Base-by-base conservation (phyloP, 2,113 vertebrate species). In the Salvelinus alpinus region DNA sequence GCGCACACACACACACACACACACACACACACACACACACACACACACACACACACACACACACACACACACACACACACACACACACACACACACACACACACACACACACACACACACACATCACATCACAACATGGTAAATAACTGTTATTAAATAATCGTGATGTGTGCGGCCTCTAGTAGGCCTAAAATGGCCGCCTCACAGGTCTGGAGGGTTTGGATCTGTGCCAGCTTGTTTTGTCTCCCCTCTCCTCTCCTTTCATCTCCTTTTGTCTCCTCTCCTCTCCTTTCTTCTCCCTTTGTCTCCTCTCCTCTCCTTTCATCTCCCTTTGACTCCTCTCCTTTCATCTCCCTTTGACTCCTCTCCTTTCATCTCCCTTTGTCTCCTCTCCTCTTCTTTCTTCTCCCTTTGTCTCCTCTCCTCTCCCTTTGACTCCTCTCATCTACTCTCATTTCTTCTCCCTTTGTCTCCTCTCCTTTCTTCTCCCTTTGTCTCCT, bases 71-170 rank as follows among this genome's bases (percentile, higher is more conserved):
- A 67, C 65, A 67, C 65, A 5, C 31, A 34, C 27, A 27, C 65
- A 20, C 65, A 67, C 65, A 67, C 27, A 31, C 65, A 67, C 18
- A 68, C 31, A 20, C 65, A 27, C 13, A 72, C 71, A 16, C 57
- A 72, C 54, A 60, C 44, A 25, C 0, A 18, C 65, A 16, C 66
- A 44, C 66, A n/a, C 3, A 12, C 38, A 60, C 66, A 78, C 77
- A 68, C 9, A 48, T 34, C 5, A 34, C 24, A 24, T 24, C 9
- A 2, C 38, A 11, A 4, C 7, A 54, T 57, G 67, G 18, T 54
- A 51, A 73, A 81, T 48, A 38, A 51, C 22, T 34, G 0, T 27
- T 8, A 22, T 67, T 22, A 70, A 27, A 67, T 57, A 70, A 69
- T 71, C 38, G 8, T 38, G 8, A 8, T 34, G 51, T 54, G 75